Percentiles rank a stretch among this genome's conserved stretches.
Conservation (phyloP, 2,113 vertebrate genomes). For the Paradisaea rubra region DNA sequence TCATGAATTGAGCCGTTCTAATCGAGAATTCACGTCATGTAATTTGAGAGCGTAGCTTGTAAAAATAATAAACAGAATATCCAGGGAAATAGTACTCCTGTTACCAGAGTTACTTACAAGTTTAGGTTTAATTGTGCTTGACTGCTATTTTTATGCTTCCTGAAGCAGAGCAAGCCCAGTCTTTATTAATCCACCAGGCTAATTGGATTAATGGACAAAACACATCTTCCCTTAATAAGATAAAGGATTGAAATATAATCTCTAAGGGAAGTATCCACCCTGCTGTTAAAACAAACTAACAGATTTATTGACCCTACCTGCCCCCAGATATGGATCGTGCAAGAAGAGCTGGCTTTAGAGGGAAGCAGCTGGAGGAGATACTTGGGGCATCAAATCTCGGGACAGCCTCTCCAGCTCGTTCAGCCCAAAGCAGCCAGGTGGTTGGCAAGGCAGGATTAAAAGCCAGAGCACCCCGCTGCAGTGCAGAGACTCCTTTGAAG, state of each 20-base stretch:
- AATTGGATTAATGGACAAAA: constrained; percentile 57
- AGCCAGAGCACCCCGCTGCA: neutral
- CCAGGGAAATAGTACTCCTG: neutral
- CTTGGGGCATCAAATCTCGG: neutral
- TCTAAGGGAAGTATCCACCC: neutral
- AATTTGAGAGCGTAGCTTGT: neutral
- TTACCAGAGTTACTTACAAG: neutral
- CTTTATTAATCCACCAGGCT: neutral
- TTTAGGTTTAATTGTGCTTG: neutral
- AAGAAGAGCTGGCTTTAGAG: neutral
- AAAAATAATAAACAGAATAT: constrained; percentile 1
- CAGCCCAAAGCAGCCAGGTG: neutral
- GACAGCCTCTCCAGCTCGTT: neutral
- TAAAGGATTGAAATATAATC: constrained; percentile 11
- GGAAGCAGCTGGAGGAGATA: neutral
- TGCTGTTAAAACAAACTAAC: constrained; percentile 3
- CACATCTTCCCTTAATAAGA: constrained; percentile 48
- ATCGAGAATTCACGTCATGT: neutral
- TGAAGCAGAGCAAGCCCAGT: neutral
- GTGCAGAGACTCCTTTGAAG: neutral
- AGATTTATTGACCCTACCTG: neutral
- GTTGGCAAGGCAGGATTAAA: neutral
- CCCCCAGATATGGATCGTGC: neutral
- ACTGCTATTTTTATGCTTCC: neutral
- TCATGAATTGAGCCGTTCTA: neutral